Evolutionary conservation across 2,888 invertebrate genomes (phyloP), one percentile per base, ranked within the genome.

Genomic region (Drosophila multiciliata): DNA sequence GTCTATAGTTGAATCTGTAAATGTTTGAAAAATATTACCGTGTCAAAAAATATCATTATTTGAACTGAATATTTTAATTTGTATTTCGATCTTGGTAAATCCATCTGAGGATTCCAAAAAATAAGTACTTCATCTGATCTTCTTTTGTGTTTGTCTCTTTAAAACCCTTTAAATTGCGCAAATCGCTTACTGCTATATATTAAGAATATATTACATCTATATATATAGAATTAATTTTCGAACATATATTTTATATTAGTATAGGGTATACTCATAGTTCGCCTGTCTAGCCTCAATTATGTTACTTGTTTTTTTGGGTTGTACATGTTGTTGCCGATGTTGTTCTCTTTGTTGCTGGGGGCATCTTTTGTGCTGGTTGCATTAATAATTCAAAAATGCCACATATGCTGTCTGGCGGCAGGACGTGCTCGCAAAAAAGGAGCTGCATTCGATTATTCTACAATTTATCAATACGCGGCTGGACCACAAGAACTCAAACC

Each of bases 371-470:
- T 85, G 80, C 66, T 83, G 83, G 66, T 58, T 83, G 83, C 89
- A 91, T 91, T 90, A 91, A 91, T 91, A 91, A 91, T 91, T 88
- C 90, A 91, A 78, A 83, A 88, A 82, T 81, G 76, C 80, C 86
- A 85, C 90, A 89, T 89, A 81, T 90, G 84, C 81, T 73, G 77
- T 66, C 62, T 77, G 71, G 49, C 32, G 49, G 29, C 58, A 69
- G 77, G 77, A 69, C 61, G 49, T 60, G 45, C 36, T 45, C 53
- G 32, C 65, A 69, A 57, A 69, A 65, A 59, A 60, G 63, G 48
- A 75, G 45, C 68, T 75, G 87, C 77, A 77, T 90, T 89, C 85
- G 89, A 78, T 83, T 87, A 80, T 85, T 90, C 78, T 82, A 82
- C 82, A 82, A 90, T 90, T 89, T 90, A 90, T 91, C 85, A 84